A percentile compares a stretch with the other conserved stretches of the same genome.
phyloP scores from a whole-genome alignment of 2,888 invertebrate species.

The Conchocele bisecta region DNA sequence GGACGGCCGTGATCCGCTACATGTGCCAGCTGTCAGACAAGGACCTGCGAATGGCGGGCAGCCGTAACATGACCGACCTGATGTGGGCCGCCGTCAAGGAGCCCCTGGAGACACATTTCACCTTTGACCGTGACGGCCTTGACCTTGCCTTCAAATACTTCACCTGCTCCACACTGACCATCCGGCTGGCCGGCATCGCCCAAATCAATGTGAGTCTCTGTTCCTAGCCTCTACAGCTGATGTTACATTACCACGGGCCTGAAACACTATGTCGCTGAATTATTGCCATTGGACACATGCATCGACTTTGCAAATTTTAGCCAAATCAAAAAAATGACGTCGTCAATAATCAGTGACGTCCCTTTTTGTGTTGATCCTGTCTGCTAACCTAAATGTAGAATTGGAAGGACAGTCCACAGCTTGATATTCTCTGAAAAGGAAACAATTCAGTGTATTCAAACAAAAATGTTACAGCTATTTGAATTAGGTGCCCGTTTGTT shows the following conservation, averaged over 20 bases:
- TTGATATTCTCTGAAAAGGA: no score
- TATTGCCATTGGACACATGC: no score
- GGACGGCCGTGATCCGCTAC: constrained; percentile 92
- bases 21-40: constrained; percentile 97
- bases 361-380: no score
- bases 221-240: no score
- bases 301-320: neutral
- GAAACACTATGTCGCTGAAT: no score
- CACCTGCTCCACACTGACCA: constrained; percentile 95
- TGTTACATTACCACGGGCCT: neutral
- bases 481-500: no score
- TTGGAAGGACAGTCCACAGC: no score
- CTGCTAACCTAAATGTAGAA: no score
- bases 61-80: constrained; percentile 97
- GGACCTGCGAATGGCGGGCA: constrained; percentile 93
- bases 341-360: no score
- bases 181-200: constrained; percentile 95
- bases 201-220: constrained; percentile 91
- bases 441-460: no score
- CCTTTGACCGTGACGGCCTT: constrained; percentile 94
- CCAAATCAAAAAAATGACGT: no score
- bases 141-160: constrained; percentile 98
- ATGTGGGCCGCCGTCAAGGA: constrained; percentile 98
- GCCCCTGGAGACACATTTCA: constrained; percentile 85
- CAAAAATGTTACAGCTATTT: no score